Evolutionary conservation across 2,888 invertebrate species (phyloP).

Genomic region (Oxyscelio sp.): DNA sequence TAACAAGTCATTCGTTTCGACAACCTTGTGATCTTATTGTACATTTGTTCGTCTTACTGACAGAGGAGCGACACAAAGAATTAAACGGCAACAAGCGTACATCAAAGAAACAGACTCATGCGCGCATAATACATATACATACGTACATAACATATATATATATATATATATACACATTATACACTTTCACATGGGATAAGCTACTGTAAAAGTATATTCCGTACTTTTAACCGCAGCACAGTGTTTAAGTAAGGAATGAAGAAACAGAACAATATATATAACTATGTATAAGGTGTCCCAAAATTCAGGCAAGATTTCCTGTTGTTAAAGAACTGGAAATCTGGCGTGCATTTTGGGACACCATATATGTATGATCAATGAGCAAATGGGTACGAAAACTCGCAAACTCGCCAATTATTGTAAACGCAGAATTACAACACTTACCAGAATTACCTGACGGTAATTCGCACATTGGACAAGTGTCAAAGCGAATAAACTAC

Average conservation of each 20-base stretch:
- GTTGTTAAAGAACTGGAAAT: too few species aligned
- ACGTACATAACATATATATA: too few species aligned
- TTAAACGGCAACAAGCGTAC: constrained; percentile 26
- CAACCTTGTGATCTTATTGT: constrained; percentile 79
- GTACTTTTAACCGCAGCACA: constrained; percentile 40
- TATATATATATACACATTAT: constrained; percentile 26
- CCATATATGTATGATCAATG: too few species aligned
- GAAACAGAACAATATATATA: constrained; percentile 34
- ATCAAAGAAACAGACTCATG: constrained; percentile 39
- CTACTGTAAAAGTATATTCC: constrained; percentile 26
- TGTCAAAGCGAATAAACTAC: constrained; percentile 75
- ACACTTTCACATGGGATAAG: constrained; percentile 41
- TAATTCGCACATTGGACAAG: constrained; percentile 81
- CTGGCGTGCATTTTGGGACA: too few species aligned
- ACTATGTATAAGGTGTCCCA: too few species aligned
- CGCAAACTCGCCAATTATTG: constrained; percentile 74
- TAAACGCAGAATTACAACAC: constrained; percentile 67
- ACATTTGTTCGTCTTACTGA: constrained; percentile 71
- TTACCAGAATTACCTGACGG: constrained; percentile 82
- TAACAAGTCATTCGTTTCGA: constrained; percentile 48
- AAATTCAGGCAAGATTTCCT: too few species aligned
- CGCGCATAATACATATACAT: too few species aligned
- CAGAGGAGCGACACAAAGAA: constrained; percentile 14
- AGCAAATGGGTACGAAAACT: constrained; percentile 68
- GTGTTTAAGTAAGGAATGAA: constrained; percentile 4